Evolutionary conservation across 2,113 vertebrate species (phyloP).

Genomic region (Steatornis caripensis): DNA sequence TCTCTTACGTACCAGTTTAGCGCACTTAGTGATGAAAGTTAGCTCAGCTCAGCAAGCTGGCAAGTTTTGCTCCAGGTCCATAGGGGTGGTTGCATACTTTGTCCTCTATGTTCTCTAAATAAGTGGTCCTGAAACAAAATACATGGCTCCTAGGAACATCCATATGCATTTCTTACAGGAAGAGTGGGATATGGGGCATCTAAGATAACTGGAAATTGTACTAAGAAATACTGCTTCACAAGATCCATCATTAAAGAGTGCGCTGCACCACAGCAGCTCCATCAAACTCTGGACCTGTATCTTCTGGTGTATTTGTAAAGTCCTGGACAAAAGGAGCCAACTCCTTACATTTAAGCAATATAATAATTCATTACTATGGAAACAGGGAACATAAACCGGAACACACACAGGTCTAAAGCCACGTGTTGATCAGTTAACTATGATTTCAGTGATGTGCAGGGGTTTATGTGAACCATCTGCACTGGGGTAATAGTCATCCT

Average conservation of each 20-base stretch:
- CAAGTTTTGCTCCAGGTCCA: not conserved
- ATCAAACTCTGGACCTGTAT: not conserved
- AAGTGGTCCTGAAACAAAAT: not conserved
- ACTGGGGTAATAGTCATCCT: not conserved
- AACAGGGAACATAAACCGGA: not conserved
- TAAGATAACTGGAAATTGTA: not conserved
- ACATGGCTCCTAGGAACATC: not conserved
- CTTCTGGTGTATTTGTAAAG: not conserved
- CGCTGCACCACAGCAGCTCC: not conserved
- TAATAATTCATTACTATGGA: not conserved
- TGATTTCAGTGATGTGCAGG: not conserved
- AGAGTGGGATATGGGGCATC: not conserved
- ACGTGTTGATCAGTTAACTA: not conserved
- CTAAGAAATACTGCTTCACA: not conserved
- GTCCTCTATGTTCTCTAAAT: not conserved
- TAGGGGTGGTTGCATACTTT: not conserved
- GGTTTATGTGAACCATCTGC: not conserved
- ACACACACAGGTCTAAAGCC: not conserved
- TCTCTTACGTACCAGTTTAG: not conserved
- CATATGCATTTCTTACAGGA: not conserved
- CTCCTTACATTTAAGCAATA: not conserved
- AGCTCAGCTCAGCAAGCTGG: not conserved
- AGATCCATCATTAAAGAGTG: not conserved
- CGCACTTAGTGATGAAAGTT: not conserved
- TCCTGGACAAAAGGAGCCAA: not conserved